A percentile compares a stretch with the other conserved stretches of the same genome.
phyloP scores from a whole-genome alignment of 1,140 invertebrate genomes.

The Neodiprion lecontei region DNA sequence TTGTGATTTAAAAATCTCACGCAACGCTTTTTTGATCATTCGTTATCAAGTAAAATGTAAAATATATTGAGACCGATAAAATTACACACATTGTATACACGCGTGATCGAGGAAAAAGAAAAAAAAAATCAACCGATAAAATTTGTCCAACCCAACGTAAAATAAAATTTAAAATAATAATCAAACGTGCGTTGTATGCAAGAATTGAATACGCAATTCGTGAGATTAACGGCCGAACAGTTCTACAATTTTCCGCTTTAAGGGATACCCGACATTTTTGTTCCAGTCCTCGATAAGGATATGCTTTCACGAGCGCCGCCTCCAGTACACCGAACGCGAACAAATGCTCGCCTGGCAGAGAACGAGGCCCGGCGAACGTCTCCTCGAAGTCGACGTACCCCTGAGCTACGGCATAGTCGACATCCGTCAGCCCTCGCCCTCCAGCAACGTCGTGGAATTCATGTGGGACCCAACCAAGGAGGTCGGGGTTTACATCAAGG shows the following conservation, averaged over 20 bases:
- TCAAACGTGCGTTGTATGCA: no score
- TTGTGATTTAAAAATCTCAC: neutral
- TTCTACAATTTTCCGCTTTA: conserved; percentile 40
- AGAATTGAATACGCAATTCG: no score
- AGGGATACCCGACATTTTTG: conserved; percentile 47
- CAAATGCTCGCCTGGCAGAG: conserved; percentile 91
- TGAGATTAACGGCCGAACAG: conserved; percentile 37
- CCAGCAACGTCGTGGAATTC: conserved; percentile 84
- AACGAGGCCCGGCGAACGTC: conserved; percentile 86
- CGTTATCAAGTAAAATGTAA: no score
- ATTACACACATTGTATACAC: no score
- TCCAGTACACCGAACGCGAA: conserved; percentile 94
- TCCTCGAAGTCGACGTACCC: conserved; percentile 92
- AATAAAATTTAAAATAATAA: no score
- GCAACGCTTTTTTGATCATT: no score
- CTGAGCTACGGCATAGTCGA: conserved; percentile 91
- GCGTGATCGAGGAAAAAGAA: no score
- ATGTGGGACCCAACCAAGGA: conserved; percentile 97
- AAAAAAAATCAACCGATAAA: no score
- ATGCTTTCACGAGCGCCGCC: conserved; percentile 94
- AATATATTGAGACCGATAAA: no score
- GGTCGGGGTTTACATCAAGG: conserved; percentile 91
- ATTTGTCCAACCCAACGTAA: no score
- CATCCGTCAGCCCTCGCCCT: conserved; percentile 74
- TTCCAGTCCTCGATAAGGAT: conserved; percentile 87